phyloP scores from a whole-genome alignment of 2,888 invertebrate genomes.

The Lycia hirtaria region DNA sequence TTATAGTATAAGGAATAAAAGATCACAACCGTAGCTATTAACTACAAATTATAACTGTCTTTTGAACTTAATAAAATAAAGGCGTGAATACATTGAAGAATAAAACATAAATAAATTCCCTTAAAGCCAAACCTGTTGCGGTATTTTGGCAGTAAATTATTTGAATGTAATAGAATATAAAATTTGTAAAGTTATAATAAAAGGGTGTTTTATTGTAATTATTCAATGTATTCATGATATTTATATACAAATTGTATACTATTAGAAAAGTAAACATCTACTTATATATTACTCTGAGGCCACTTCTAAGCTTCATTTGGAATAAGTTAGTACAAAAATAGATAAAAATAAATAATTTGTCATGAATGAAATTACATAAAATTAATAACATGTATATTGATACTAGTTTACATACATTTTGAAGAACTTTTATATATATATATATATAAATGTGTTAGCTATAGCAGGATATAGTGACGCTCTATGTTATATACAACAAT shows the following conservation, averaged over 20 bases:
- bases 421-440: not conserved
- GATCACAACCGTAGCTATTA: conserved; percentile 32
- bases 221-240: conserved; percentile 11
- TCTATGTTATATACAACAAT: conserved; percentile 11
- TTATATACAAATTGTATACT: not conserved
- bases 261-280: conserved; percentile 8
- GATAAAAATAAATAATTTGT: conserved; percentile 16
- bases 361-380: conserved; percentile 2
- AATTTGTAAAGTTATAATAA: not conserved
- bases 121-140: not conserved
- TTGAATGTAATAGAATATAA: not conserved
- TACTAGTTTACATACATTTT: not conserved
- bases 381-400: not conserved
- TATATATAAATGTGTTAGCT: not conserved
- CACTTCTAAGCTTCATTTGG: conserved; percentile 13
- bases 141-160: not conserved
- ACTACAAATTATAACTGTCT: conserved; percentile 29
- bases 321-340: conserved; percentile 20
- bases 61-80: conserved; percentile 17
- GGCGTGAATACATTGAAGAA: conserved; percentile 14
- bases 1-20: conserved; percentile 15
- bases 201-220: not conserved
- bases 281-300: conserved; percentile 10
- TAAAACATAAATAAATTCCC: not conserved
- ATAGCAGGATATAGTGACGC: conserved; percentile 4